Evolutionary conservation across 2,888 invertebrate species (phyloP), one percentile per base, ranked within the genome.

Genomic region (Coenonympha arcania): DNA sequence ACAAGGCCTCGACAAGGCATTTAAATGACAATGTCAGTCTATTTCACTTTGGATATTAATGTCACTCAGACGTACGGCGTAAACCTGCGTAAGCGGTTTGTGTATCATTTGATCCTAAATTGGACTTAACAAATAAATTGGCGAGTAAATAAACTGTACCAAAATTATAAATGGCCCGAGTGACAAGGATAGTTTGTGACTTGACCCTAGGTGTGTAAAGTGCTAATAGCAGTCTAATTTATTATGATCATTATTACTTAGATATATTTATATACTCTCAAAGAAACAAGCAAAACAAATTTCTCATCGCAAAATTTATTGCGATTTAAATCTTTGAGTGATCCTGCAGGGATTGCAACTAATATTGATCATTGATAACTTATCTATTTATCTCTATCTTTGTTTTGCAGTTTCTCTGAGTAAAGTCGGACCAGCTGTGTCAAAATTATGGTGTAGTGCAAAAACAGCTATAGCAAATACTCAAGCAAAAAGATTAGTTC

Each of bases 391-490:
- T 59, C 52, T 58, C 62, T 59, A 55, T 72, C 54, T 75, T 76
- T 77, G 76, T 74, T 76, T 78, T 62, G 62, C 83, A 83, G 85
- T 76, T 78, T 83, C 83, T 71, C 52, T 84, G 65, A 70, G 63
- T 58, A 76, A 56, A 57, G 57, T 68, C 45, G 65, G 68, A 26
- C 83, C 82, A 20, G 57, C 61, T n/a, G 57, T 83, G 46, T 54
- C 67, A 51, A 73, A 63, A 55, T 45, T 66, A 33, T 85, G 84
- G 84, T 33, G 15, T 18, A 47, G 55, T 5, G 54, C 76, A 26
- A 84, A 81, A 65, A 31, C 15, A 26, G 60, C 53, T 8, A 52
- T 79, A 6, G 52, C 50, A 45, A 65, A 61, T 1, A 71, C 80
- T 22, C 49, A 55, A 37, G 77, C 68, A 3, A 74, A 62, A 54